A percentile compares a stretch with the other conserved stretches of the same genome.
Evolutionary conservation across 1,140 invertebrate species (phyloP).

Genomic region (Druon quercuslanigerum): DNA sequence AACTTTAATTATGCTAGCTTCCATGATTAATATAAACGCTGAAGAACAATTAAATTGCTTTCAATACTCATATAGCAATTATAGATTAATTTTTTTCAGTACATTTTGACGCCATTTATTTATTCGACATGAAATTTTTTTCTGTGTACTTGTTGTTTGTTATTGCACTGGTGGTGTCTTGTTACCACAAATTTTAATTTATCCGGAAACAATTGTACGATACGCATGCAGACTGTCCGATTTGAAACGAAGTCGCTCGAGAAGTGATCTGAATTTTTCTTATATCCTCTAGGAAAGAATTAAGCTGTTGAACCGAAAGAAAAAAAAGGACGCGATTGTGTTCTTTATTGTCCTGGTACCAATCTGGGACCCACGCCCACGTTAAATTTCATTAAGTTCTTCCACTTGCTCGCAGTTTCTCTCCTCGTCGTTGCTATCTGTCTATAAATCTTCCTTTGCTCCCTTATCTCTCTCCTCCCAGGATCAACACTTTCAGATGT

Average conservation of each 20-base stretch:
- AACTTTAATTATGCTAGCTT: too few species aligned
- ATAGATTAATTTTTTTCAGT: too few species aligned
- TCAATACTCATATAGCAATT: too few species aligned
- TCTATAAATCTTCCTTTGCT: constrained; percentile 30
- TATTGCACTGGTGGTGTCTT: too few species aligned
- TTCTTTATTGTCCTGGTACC: constrained; percentile 23
- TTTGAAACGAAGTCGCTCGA: not conserved
- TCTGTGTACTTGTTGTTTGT: too few species aligned
- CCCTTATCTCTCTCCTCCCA: constrained; percentile 13
- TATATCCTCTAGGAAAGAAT: not conserved
- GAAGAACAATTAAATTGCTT: too few species aligned
- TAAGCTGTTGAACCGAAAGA: not conserved
- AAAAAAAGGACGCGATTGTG: constrained; percentile 15
- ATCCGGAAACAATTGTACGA: too few species aligned
- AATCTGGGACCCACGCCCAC: constrained; percentile 23
- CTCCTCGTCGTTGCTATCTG: constrained; percentile 24
- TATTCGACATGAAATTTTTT: too few species aligned
- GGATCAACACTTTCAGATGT: constrained; percentile 22
- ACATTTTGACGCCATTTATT: too few species aligned
- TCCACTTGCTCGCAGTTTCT: constrained; percentile 28
- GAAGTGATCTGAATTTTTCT: not conserved
- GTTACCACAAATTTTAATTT: too few species aligned
- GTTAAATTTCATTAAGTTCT: constrained; percentile 30
- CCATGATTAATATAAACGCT: too few species aligned
- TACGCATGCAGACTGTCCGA: too few species aligned